These are phyloP conservation scores for Zaprionus tsacasi DNA, from an alignment of 1,140 invertebrate genomes.

Conservation along the genomic window DNA sequence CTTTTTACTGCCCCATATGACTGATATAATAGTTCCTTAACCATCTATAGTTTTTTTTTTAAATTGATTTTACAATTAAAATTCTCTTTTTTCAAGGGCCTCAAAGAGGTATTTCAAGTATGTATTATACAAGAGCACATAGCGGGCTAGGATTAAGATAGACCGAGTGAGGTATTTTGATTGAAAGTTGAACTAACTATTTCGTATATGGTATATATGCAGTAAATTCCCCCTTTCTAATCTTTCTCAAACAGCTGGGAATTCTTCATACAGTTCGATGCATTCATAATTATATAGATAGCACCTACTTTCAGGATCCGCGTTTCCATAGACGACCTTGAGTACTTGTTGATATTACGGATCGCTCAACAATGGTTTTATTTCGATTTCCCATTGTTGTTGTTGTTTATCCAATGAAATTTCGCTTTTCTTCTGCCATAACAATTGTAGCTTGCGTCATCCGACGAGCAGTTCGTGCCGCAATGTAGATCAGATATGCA, in stretches of 20 bases:
- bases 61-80: not conserved
- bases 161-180: not conserved
- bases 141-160: not conserved
- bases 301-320: no score
- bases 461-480: constrained; percentile 22
- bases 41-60: not conserved
- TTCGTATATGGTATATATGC: not conserved
- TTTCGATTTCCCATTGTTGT: not conserved
- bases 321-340: not conserved
- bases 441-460: constrained; percentile 39
- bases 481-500: constrained; percentile 37
- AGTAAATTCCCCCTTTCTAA: not conserved
- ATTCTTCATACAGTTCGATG: no score
- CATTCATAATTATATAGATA: no score
- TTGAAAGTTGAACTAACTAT: not conserved
- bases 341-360: no score
- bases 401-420: constrained; percentile 22
- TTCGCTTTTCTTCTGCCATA: not conserved
- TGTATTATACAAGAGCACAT: not conserved
- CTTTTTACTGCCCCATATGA: not conserved
- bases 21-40: not conserved
- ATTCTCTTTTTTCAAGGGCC: not conserved
- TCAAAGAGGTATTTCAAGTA: not conserved
- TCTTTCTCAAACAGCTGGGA: no score
- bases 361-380: not conserved